These are phyloP conservation scores for Drosophila rubida DNA, from an alignment of 2,888 invertebrate species.

Conservation along the genomic window DNA sequence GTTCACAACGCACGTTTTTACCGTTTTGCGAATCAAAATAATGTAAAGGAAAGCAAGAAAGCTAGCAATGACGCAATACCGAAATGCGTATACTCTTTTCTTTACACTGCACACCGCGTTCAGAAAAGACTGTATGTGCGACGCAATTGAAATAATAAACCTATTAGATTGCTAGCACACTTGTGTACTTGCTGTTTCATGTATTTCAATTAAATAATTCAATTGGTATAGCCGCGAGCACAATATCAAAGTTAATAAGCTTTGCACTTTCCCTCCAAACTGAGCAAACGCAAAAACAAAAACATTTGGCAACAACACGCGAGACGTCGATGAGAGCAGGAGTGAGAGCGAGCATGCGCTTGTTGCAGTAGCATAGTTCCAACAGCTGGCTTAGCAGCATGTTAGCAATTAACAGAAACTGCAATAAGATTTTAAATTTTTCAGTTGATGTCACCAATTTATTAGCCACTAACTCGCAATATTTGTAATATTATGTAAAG, in stretches of 20 bases:
- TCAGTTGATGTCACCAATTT: too few relatives aligned
- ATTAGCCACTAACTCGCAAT: too few relatives aligned
- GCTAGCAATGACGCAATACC: constrained; percentile 4
- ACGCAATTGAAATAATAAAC: neutral
- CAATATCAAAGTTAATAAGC: constrained; percentile 28
- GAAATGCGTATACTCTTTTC: constrained; percentile 27
- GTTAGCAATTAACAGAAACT: neutral
- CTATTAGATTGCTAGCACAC: neutral
- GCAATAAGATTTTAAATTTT: too few relatives aligned
- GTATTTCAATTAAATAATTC: neutral
- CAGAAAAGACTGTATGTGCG: neutral
- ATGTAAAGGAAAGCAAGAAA: constrained; percentile 39
- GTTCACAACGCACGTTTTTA: constrained; percentile 40
- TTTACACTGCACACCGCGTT: neutral
- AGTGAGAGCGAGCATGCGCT: constrained; percentile 48
- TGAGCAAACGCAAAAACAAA: constrained; percentile 22
- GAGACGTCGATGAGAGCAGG: neutral
- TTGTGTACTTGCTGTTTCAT: neutral
- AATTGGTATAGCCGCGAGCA: constrained; percentile 1
- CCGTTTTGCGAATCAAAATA: constrained; percentile 35
- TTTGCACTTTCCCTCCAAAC: neutral
- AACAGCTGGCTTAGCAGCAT: constrained; percentile 24
- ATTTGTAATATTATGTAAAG: too few relatives aligned
- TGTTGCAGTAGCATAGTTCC: constrained; percentile 15
- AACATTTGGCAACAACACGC: constrained; percentile 10